Conservation (phyloP, 2,888 invertebrate genomes). For the Perithous albicinctus region DNA sequence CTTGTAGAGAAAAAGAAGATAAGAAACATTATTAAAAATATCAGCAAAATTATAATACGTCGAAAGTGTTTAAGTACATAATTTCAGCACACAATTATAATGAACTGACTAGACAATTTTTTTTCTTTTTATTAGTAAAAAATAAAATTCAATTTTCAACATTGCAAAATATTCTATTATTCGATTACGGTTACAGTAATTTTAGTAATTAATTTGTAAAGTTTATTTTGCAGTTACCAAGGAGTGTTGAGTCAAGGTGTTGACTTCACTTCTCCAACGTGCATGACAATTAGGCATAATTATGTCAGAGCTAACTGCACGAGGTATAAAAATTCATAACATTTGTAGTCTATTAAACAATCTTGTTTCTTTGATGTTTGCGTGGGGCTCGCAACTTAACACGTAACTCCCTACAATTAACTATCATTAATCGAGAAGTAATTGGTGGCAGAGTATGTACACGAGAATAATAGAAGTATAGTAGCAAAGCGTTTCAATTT, state of each 20-base stretch:
- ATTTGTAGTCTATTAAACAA: slow-evolving; percentile 18
- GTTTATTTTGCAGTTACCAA: background rate
- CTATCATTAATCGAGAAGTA: slow-evolving; percentile 11
- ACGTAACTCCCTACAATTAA: slow-evolving; percentile 3
- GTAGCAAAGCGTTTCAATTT: slow-evolving; percentile 47
- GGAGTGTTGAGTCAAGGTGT: background rate
- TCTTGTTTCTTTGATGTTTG: slow-evolving; percentile 4
- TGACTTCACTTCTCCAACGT: background rate
- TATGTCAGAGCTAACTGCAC: background rate
- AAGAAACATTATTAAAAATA: too few species aligned
- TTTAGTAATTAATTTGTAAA: background rate
- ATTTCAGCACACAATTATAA: too few species aligned
- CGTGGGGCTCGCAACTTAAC: slow-evolving; percentile 9
- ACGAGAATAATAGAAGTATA: slow-evolving; percentile 15
- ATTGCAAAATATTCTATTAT: too few species aligned
- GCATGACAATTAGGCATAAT: background rate
- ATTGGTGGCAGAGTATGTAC: slow-evolving; percentile 7
- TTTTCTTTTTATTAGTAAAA: too few species aligned
- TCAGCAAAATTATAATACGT: too few species aligned
- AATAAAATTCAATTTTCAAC: too few species aligned
- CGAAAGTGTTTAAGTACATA: too few species aligned
- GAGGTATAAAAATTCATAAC: slow-evolving; percentile 1
- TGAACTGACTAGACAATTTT: too few species aligned
- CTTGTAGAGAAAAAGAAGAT: too few species aligned
- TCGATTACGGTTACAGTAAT: too few species aligned